phyloP scores from a whole-genome alignment of 2,888 invertebrate genomes.

The Ectobius pallidus region DNA sequence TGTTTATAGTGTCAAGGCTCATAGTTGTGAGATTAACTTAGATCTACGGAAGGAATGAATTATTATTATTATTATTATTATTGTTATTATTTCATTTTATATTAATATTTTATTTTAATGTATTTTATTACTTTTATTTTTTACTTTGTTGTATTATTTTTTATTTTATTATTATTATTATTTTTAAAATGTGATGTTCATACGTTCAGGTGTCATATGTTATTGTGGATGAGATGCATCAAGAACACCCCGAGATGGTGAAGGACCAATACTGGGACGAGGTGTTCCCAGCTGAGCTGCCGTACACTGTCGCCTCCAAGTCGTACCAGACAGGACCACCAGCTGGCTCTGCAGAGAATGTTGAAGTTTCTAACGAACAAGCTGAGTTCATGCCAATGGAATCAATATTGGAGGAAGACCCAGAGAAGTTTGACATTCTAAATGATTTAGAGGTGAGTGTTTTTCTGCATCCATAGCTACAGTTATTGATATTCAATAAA shows the following conservation, averaged over 20 bases:
- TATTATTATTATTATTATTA: too few relatives aligned
- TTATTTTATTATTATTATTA: too few relatives aligned
- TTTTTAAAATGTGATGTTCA: too few relatives aligned
- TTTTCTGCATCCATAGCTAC: too few relatives aligned
- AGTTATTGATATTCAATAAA: too few relatives aligned
- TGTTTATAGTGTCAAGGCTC: too few relatives aligned
- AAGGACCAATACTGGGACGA: slow-evolving; percentile 57
- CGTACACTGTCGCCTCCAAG: slow-evolving; percentile 57
- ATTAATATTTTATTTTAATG: too few relatives aligned
- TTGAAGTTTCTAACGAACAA: slow-evolving; percentile 45
- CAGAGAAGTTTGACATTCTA: slow-evolving; percentile 35
- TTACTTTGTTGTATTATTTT: too few relatives aligned
- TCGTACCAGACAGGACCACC: slow-evolving; percentile 56
- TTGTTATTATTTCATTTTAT: too few relatives aligned
- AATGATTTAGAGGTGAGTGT: slow-evolving; percentile 39
- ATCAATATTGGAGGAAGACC: slow-evolving; percentile 25
- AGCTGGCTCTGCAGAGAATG: slow-evolving; percentile 52
- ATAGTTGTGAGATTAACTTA: too few relatives aligned
- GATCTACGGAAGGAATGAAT: too few relatives aligned
- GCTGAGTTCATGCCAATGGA: slow-evolving; percentile 45
- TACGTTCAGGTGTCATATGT: slow-evolving; percentile 55
- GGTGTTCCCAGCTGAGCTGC: slow-evolving; percentile 52
- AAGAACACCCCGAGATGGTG: slow-evolving; percentile 52
- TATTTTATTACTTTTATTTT: too few relatives aligned
- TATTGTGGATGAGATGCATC: slow-evolving; percentile 57